Percentiles rank a stretch among this genome's conserved stretches.
Evolutionary conservation across 2,888 invertebrate species (phyloP).

Genomic region (Agrotis ipsilon): DNA sequence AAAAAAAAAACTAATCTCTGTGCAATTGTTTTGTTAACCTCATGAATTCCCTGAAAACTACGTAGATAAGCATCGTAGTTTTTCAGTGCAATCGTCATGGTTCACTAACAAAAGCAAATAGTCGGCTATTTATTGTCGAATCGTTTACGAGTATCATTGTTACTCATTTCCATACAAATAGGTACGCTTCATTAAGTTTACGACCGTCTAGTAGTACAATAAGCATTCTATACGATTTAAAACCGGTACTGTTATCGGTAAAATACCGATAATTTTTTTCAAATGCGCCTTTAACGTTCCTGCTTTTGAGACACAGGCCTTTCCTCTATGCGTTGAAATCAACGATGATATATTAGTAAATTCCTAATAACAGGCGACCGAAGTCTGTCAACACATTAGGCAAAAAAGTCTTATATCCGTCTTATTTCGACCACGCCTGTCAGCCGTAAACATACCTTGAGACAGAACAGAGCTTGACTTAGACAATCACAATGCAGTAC

Average conservation of each 20-base stretch:
- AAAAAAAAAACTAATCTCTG: no score
- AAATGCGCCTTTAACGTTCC: neutral
- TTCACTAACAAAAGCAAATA: conserved; percentile 19
- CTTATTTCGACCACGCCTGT: no score
- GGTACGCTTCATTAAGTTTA: conserved; percentile 34
- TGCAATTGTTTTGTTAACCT: no score
- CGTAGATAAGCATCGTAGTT: neutral
- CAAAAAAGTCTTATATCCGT: no score
- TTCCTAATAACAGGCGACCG: no score
- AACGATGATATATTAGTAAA: no score
- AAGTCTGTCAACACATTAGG: no score
- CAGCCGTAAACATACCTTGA: no score
- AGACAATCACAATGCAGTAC: no score
- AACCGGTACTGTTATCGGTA: neutral
- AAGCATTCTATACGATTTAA: neutral
- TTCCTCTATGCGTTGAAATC: no score
- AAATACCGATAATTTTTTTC: neutral
- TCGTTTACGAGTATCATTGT: conserved; percentile 29
- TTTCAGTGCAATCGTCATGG: neutral
- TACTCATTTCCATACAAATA: conserved; percentile 39
- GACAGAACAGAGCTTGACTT: no score
- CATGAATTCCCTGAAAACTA: neutral
- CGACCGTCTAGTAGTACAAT: conserved; percentile 16
- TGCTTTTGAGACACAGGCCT: no score
- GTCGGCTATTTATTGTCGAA: conserved; percentile 4